Evolutionary conservation across 1,140 invertebrate genomes (phyloP).

Genomic region (Cotesia glomerata): DNA sequence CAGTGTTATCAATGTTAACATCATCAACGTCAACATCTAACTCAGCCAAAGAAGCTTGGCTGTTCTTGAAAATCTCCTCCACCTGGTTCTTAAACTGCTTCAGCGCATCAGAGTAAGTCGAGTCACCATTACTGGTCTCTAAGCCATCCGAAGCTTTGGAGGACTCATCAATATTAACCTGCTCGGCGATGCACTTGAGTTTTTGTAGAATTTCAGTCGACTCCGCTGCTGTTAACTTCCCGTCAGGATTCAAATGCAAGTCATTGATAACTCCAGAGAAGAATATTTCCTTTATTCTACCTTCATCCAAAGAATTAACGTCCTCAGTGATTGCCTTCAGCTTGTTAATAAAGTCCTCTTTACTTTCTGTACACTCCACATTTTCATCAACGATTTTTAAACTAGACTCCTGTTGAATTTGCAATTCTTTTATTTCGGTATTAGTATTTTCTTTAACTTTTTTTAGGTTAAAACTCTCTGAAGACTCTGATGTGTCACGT

Average conservation of each 20-base stretch:
- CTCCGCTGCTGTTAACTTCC: background rate
- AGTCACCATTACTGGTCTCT: no score
- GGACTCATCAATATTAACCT: background rate
- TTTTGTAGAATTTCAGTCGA: conserved; percentile 11
- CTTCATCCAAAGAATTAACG: conserved; percentile 3
- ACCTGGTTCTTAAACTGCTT: no score
- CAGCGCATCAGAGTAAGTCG: no score
- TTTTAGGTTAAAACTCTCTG: conserved; percentile 34
- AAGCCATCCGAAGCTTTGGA: no score
- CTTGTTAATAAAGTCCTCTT: conserved; percentile 12
- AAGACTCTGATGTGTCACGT: background rate
- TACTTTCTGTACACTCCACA: background rate
- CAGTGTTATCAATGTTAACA: background rate
- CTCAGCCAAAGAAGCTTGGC: background rate
- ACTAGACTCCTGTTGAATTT: background rate
- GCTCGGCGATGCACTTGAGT: conserved; percentile 10
- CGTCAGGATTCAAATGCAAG: background rate
- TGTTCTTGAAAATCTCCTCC: no score
- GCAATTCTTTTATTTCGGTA: conserved; percentile 38
- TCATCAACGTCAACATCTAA: background rate
- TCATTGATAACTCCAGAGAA: background rate
- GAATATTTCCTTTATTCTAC: background rate
- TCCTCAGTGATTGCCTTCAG: conserved; percentile 10
- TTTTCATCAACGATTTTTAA: background rate
- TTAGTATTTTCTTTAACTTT: conserved; percentile 43